phyloP scores from a whole-genome alignment of 2,797 vertebrate species.

The Chelmon rostratus region DNA sequence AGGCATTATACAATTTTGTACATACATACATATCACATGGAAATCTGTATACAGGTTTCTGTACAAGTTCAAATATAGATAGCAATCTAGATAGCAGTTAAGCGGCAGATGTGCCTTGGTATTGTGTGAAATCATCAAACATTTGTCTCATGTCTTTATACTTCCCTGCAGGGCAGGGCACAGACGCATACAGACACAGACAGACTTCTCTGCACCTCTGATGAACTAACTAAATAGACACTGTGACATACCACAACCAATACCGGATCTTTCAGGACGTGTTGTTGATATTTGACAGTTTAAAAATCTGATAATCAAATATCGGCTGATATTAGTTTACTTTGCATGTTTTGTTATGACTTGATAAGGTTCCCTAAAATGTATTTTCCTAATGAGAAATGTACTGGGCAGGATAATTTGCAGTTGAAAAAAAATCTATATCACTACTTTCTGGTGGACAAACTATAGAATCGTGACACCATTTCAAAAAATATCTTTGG shows the following conservation, averaged over 20 bases:
- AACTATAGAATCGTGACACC: background rate
- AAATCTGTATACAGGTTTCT: slow-evolving; percentile 50
- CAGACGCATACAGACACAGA: background rate
- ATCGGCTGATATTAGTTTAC: background rate
- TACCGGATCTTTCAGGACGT: background rate
- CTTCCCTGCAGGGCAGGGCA: background rate
- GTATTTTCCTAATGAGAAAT: background rate
- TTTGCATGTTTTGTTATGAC: no score
- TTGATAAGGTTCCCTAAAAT: background rate
- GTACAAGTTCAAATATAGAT: slow-evolving; percentile 64
- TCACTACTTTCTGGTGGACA: background rate
- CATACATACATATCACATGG: slow-evolving; percentile 44
- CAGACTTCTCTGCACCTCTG: background rate
- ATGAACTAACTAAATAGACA: background rate
- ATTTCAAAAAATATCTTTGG: background rate
- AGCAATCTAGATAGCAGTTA: slow-evolving; percentile 46
- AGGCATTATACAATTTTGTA: slow-evolving; percentile 46
- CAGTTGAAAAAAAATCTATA: background rate
- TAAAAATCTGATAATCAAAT: background rate
- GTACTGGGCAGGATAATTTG: background rate
- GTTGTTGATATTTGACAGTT: background rate
- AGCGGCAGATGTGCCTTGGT: slow-evolving; percentile 31
- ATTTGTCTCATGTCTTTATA: slow-evolving; percentile 36
- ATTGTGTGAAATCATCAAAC: slow-evolving; percentile 18
- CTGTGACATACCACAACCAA: background rate